Base-by-base conservation (phyloP, 2,113 vertebrate species). In the Phrynocephalus versicolor region DNA sequence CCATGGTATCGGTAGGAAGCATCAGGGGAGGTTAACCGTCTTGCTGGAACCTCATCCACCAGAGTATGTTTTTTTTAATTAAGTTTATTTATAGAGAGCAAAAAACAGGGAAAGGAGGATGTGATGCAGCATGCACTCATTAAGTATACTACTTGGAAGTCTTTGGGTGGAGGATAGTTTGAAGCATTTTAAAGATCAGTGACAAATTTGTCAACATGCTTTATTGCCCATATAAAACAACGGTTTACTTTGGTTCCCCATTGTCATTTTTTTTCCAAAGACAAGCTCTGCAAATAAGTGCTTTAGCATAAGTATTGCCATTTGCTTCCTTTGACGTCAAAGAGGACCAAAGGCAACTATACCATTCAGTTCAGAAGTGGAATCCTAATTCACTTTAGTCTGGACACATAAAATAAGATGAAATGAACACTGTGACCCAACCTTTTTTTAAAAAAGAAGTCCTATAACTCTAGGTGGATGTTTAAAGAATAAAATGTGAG, bases 171-270 rank as follows among this genome's bases (percentile, higher is more conserved):
- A 2, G 67, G 69, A 14, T 1, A 6, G 45, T 51, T 51, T 51
- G 45, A 5, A 51, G n/a, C n/a, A 6, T 72, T 33, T 93, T 89
- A 77, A 77, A 92, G 65, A 9, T 57, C 82, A 86, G n/a, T 0
- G 23, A 83, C 73, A 90, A 90, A 91, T 92, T 78, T 69, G 89
- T 89, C 87, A 86, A 89, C 85, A 73, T 88, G 3, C 51, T 93
- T 94, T 89, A 92, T 91, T 91, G 88, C 82, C 25, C 60, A 84
- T 30, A 78, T 86, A 86, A 88, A 69, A 79, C 57, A 84, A 23
- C 93, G 90, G 81, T 85, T 91, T 92, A 91, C 92, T 91, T 80
- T 85, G 64, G 89, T 84, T 70, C 55, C 73, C 75, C 87, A 82
- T 16, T 84, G 35, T 58, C 82, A 83, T 33, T 62, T 33, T 62